Base-by-base conservation (phyloP, 2,797 vertebrate species). In the Sebastes miniatus region DNA sequence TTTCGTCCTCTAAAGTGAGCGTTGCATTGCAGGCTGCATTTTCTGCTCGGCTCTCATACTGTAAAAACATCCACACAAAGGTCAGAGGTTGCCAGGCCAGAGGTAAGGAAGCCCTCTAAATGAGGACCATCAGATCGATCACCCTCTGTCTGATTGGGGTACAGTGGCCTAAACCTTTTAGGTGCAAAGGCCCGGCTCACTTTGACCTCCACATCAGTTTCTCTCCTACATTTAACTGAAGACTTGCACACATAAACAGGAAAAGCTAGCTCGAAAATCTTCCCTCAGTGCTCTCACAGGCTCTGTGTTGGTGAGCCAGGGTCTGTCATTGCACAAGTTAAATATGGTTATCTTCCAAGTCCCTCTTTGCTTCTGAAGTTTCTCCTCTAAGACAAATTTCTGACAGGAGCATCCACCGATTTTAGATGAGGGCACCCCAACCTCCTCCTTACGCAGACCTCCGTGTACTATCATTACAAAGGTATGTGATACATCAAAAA, bases 51-150 rank as follows among this genome's bases (percentile, higher is more conserved):
- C 52, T 61, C 24, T 69, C 13, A 56, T 18, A 73, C 69, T 83
- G 68, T 76, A 76, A 73, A 73, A 58, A 47, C 68, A 43, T 69
- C 29, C 29, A 58, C 39, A 18, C 6, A 39, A 61, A 58, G 57
- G 73, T 79, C 27, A 83, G 25, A 75, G 61, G 36, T 67, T 59
- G 57, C 47, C 20, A 18, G 32, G 57, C 54, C 62, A 74, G 58
- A 78, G 67, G 78, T 69, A 50, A 34, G 20, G 66, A 71, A 73
- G 67, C 67, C 54, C 10, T 72, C 9, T 80, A 34, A 82, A 1
- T 52, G n/a, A 64, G 59, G 70, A 36, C 13, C 10, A 72, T 69
- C 13, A 22, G 58, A 76, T 88, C 20, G 13, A 83, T 86, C 57
- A 32, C 14, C 29, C 8, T 54, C 57, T 27, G 4, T 80, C n/a